These are phyloP conservation scores for Drosophila leontia DNA, from an alignment of 1,140 invertebrate genomes.

Conservation along the genomic window DNA sequence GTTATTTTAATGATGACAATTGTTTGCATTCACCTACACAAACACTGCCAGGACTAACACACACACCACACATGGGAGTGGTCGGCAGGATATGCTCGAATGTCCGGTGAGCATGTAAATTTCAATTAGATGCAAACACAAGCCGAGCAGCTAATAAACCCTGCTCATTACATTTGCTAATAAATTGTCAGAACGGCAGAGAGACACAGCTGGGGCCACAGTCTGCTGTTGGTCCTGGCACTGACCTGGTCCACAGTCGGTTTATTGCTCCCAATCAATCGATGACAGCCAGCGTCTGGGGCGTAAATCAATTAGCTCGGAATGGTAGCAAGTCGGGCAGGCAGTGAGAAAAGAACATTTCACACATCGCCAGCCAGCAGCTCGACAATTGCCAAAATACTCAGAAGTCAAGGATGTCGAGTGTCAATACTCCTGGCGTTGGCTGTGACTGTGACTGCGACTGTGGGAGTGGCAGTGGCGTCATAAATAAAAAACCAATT, in stretches of 20 bases:
- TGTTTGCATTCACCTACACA: constrained; percentile 65
- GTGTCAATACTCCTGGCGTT: constrained; percentile 9
- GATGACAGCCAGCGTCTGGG: constrained; percentile 56
- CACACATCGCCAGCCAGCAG: constrained; percentile 48
- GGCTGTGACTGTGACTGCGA: neutral
- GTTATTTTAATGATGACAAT: constrained; percentile 82
- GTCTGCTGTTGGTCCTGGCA: constrained; percentile 9
- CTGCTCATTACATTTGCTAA: constrained; percentile 79
- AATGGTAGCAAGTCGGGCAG: constrained; percentile 21
- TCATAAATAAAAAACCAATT: constrained; percentile 82
- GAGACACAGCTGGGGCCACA: neutral
- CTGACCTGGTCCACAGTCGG: constrained; percentile 24
- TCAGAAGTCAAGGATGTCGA: constrained; percentile 20
- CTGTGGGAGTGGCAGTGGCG: constrained; percentile 5
- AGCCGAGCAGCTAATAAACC: constrained; percentile 66
- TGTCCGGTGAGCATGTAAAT: constrained; percentile 66
- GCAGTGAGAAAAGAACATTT: constrained; percentile 25
- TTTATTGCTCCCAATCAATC: constrained; percentile 61
- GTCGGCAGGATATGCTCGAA: constrained; percentile 25
- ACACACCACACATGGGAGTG: constrained; percentile 11
- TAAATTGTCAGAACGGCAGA: constrained; percentile 58
- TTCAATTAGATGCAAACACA: constrained; percentile 78
- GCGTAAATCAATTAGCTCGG: constrained; percentile 58
- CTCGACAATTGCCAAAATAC: constrained; percentile 52
- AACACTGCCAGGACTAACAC: constrained; percentile 1